phyloP scores from a whole-genome alignment of 2,113 vertebrate genomes.

The Calidris pygmaea region DNA sequence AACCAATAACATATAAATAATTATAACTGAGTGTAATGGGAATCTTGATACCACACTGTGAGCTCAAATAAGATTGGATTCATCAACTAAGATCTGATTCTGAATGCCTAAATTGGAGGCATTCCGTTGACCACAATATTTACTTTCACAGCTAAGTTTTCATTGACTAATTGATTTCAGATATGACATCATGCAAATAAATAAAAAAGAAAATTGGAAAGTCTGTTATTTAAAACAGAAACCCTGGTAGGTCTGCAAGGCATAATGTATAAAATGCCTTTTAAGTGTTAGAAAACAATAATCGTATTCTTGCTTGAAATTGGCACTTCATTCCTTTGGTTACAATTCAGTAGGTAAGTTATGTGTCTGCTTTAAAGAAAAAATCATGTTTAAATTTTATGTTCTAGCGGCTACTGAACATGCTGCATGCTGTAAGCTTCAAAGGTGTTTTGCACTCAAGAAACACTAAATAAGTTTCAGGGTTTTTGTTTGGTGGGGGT shows the following conservation, averaged over 20 bases:
- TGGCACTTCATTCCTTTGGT: background rate
- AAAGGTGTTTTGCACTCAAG: background rate
- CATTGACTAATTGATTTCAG: background rate
- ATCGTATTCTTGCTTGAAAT: background rate
- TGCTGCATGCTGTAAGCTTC: background rate
- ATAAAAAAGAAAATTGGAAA: background rate
- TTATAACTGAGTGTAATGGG: background rate
- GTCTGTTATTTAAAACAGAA: background rate
- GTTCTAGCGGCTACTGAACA: background rate
- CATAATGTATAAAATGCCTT: background rate
- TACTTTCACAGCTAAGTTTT: background rate
- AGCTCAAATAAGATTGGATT: background rate
- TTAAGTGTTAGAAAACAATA: background rate
- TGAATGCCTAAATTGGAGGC: background rate
- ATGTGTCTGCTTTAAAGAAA: background rate
- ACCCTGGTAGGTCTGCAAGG: background rate
- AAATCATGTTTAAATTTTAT: background rate
- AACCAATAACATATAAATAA: background rate
- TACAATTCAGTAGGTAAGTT: background rate
- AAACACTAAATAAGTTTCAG: background rate
- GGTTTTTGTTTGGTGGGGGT: background rate
- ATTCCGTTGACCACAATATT: background rate
- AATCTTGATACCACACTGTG: background rate
- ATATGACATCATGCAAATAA: accelerated
- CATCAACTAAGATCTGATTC: background rate